These are phyloP conservation scores for Chauna torquata DNA, from an alignment of 2,113 vertebrate genomes.

Conservation along the genomic window DNA sequence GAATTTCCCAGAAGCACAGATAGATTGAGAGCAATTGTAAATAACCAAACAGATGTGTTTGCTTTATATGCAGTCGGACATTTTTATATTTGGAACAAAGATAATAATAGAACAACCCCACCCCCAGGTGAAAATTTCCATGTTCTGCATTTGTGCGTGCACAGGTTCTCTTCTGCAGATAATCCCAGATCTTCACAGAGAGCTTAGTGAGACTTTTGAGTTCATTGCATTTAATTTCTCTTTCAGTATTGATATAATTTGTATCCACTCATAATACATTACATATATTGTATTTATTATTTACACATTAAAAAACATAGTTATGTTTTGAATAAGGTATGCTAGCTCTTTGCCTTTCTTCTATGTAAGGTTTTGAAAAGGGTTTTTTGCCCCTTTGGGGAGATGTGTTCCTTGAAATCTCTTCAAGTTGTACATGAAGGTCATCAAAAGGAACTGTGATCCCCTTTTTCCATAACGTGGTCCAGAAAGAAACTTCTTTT, in stretches of 20 bases:
- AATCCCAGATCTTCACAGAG: neutral
- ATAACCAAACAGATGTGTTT: neutral
- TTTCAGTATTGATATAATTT: neutral
- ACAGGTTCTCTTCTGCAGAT: fast-evolving
- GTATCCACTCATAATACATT: neutral
- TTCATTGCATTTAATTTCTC: neutral
- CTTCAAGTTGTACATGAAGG: neutral
- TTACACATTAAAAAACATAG: neutral
- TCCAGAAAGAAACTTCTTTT: neutral
- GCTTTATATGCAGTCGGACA: neutral
- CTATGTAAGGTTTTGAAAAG: neutral
- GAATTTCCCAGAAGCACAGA: neutral
- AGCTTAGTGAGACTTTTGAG: neutral
- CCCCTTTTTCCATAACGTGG: fast-evolving
- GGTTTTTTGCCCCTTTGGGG: neutral
- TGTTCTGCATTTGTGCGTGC: neutral
- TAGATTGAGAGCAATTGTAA: neutral
- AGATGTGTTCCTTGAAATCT: neutral
- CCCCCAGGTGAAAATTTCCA: fast-evolving
- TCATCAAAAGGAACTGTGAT: neutral
- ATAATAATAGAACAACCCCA: neutral
- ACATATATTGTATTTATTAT: neutral
- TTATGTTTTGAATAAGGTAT: neutral
- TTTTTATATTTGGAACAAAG: neutral
- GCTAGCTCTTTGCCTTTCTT: neutral